Evolutionary conservation across 2,888 invertebrate species (phyloP).

Genomic region (Liodrosophila aerea): DNA sequence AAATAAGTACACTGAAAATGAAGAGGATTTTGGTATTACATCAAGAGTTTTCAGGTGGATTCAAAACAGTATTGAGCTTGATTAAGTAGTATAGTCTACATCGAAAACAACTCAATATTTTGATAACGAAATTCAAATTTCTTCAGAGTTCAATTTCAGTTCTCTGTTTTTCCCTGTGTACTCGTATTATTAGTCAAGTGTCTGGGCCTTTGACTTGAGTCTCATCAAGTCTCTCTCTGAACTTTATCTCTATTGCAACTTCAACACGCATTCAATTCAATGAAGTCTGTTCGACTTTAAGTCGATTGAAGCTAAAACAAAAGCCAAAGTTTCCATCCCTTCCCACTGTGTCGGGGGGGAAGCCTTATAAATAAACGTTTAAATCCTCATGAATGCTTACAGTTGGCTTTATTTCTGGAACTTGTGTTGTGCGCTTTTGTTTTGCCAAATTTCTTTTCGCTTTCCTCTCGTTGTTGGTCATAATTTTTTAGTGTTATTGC

Average conservation of each 20-base stretch:
- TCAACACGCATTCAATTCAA: slow-evolving; percentile 67
- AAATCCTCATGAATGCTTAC: slow-evolving; percentile 79
- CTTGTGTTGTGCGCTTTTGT: slow-evolving; percentile 72
- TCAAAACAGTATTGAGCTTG: too few relatives aligned
- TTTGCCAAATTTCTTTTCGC: slow-evolving; percentile 66
- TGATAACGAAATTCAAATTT: too few relatives aligned
- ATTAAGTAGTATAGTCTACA: too few relatives aligned
- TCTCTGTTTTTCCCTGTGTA: too few relatives aligned
- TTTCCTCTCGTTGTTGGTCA: slow-evolving; percentile 61
- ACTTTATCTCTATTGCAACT: neutral
- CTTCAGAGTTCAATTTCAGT: too few relatives aligned
- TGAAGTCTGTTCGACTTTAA: slow-evolving; percentile 60
- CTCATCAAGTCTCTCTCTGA: slow-evolving; percentile 12
- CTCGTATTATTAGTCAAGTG: slow-evolving; percentile 27
- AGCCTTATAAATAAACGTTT: slow-evolving; percentile 77
- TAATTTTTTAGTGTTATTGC: slow-evolving; percentile 81
- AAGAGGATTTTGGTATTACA: too few relatives aligned
- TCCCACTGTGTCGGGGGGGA: neutral
- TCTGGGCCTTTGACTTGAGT: slow-evolving; percentile 31
- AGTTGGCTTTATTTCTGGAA: slow-evolving; percentile 70
- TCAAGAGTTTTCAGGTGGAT: too few relatives aligned
- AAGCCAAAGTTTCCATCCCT: slow-evolving; percentile 21
- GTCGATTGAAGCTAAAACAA: slow-evolving; percentile 30
- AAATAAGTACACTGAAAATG: too few relatives aligned
- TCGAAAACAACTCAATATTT: too few relatives aligned